Base-by-base conservation (phyloP, 2,797 vertebrate genomes). In the Phalanger gymnotis region DNA sequence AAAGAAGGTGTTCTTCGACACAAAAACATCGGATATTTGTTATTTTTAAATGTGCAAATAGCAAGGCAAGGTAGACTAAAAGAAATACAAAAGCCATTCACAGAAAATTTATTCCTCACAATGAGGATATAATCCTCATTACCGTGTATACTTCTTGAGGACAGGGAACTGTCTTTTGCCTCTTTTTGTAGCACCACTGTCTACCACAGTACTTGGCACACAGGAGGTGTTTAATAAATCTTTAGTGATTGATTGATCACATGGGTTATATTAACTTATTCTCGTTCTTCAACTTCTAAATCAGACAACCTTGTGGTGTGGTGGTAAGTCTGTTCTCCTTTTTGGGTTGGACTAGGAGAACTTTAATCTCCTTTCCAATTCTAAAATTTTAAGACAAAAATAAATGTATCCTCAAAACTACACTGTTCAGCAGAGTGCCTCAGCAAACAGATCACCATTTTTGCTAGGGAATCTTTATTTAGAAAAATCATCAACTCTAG, bases 61-160 rank as follows among this genome's bases (percentile, higher is more conserved):
- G 30, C 47, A 2, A 66, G n/a, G 25, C 47, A 1, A 66, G 30
- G 0, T 0, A 52, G 55, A 27, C 93, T 12, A 10, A 13, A 81
- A 28, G 92, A 27, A 95, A 40, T 30, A 5, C 1, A 0, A 0
- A 51, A 91, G 56, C 1, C 19, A n/a, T 56, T 89, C 61, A 4
- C 22, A 54, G 61, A 30, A 58, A 34, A 57, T 1, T 3, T 14
- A 51, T 3, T 4, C 22, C 5, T 5, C 25, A 0, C 51, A 28
- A 54, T 40, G n/a, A 47, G 9, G 58, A 47, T 4, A 7, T 7
- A 10, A 25, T 3, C 12, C 22, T 13, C 1, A 0, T 0, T 0
- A 0, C 14, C n/a, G 2, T 51, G 22, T 1, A 87, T 9, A 9
- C 0, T 87, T 40, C 25, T 47, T 87, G 73, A 87, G 10, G 73